Base-by-base conservation (phyloP, 2,888 invertebrate genomes). In the Xestia rhomboidea region DNA sequence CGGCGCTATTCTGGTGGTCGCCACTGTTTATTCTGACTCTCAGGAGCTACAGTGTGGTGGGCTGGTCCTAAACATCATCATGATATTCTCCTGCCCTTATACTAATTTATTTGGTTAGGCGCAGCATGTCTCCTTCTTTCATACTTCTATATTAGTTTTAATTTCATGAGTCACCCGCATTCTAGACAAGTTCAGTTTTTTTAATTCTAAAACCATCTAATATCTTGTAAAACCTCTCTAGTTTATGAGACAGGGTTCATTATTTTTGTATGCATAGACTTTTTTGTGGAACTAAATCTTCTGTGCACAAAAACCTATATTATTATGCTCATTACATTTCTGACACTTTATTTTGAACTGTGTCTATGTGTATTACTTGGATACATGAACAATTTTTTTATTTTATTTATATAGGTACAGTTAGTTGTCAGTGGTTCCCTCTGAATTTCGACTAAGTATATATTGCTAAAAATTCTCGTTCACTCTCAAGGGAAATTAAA, bases 401-500 rank as follows among this genome's bases (percentile, higher is more conserved):
- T 54, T n/a, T 54, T 51, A 24, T 51, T 18, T 46, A 21, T 21
- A 21, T 21, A 49, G 21, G 49, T 24, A 27, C 27, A 24, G 34
- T 38, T 5, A 34, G 24, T 54, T 21, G n/a, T 54, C 21, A 38
- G n/a, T 38, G 49, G 54, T n/a, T 27, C 13, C 30, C 30, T 13
- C 46, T 67, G 30, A 57, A 24, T 69, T 51, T 18, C 2, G 27
- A 18, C 15, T 34, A 34, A 34, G 34, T 60, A 46, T 44, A 24
- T 49, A n/a, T 11, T 34, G 27, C 27, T 76, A 13, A 81, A n/a
- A 8, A 54, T 38, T 51, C n/a, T 76, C 46, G 21, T 62, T 60
- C 3, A 46, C 4, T 57, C 77, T 34, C 82, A 21, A 51, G 77
- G 64, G 77, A 82, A 76, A 81, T 81, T 81, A 66, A 24, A 38